Conservation (phyloP, 2,113 vertebrate species). For the Sterrhoptilus dennistouni region DNA sequence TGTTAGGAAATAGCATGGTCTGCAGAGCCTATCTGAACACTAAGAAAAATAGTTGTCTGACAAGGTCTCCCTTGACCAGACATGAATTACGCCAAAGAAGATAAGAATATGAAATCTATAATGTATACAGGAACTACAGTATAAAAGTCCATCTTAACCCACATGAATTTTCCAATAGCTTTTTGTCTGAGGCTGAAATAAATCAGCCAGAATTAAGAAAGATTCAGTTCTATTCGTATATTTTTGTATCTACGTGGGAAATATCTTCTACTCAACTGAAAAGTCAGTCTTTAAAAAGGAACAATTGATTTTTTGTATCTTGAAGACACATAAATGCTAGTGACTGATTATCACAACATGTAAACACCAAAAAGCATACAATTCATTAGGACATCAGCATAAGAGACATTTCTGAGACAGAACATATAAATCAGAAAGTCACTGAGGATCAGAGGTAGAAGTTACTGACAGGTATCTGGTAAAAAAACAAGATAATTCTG, state of each 20-base stretch:
- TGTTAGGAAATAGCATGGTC: neutral
- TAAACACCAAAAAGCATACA: neutral
- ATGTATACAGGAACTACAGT: neutral
- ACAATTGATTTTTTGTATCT: neutral
- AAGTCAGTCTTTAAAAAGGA: neutral
- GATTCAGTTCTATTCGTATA: neutral
- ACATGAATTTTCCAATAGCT: neutral
- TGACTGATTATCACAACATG: neutral
- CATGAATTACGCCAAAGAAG: neutral
- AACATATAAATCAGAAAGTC: neutral
- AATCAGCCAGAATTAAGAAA: neutral
- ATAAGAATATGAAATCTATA: constrained; percentile 13
- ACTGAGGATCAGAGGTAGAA: neutral
- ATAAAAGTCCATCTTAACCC: neutral
- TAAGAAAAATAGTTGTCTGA: neutral
- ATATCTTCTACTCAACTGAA: neutral
- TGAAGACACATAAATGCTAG: neutral
- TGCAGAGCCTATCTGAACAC: neutral
- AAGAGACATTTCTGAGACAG: neutral
- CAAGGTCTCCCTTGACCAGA: neutral
- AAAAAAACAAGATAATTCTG: neutral
- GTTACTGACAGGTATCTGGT: neutral
- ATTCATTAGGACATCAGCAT: neutral
- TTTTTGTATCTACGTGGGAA: neutral
- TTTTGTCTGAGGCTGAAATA: neutral